A percentile compares a stretch with the other conserved stretches of the same genome.
These are phyloP conservation scores for Anguilla megastoma DNA, from an alignment of 2,797 vertebrate species.

Conservation along the genomic window DNA sequence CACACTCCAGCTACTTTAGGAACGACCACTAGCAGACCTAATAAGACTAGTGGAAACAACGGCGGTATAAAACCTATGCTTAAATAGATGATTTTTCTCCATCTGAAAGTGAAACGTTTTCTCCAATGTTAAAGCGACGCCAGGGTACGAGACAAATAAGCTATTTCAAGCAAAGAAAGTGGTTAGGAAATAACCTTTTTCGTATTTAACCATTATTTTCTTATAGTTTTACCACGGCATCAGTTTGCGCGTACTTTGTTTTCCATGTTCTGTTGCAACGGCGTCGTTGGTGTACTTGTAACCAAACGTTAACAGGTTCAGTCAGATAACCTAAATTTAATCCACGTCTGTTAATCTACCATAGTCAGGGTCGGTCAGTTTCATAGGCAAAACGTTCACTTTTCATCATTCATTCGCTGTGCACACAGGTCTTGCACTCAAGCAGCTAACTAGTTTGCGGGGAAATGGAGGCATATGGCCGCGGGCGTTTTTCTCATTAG, in stretches of 20 bases:
- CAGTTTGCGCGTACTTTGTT: neutral
- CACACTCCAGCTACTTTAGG: constrained; percentile 9
- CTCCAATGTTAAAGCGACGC: too few relatives aligned
- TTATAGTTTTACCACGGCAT: neutral
- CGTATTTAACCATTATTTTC: neutral
- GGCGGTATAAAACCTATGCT: neutral
- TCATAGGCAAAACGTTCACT: neutral
- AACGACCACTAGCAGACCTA: neutral
- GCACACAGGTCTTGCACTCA: constrained; percentile 4
- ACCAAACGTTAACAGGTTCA: too few relatives aligned
- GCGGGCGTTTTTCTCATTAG: constrained; percentile 32
- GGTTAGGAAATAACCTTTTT: neutral
- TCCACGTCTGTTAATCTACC: neutral
- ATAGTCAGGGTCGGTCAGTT: neutral
- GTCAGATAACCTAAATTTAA: neutral
- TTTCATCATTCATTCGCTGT: neutral
- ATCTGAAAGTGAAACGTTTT: too few relatives aligned
- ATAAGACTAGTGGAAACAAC: neutral
- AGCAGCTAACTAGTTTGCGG: neutral
- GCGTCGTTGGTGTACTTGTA: neutral
- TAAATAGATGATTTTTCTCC: too few relatives aligned
- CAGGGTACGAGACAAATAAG: neutral
- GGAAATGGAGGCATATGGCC: constrained; percentile 25
- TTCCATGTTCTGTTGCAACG: neutral
- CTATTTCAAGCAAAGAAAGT: neutral